Conservation (phyloP, 2,113 vertebrate genomes). For the Oreamnos americanus region DNA sequence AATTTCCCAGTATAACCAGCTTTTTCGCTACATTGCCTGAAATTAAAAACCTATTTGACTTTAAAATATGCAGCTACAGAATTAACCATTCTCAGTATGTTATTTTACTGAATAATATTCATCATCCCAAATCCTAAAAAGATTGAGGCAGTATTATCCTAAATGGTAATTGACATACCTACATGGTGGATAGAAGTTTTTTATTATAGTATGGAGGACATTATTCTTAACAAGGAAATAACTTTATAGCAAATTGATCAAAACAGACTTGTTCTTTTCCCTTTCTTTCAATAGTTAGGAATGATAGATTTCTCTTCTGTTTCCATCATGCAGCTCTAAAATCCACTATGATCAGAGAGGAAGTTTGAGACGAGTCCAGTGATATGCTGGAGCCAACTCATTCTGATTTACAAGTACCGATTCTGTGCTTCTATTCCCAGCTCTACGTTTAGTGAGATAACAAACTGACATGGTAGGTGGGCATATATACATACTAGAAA, state of each 20-base stretch:
- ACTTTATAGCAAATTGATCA: not conserved
- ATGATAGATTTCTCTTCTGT: not conserved
- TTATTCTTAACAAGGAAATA: not conserved
- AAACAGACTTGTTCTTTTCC: not conserved
- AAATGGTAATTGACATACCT: not conserved
- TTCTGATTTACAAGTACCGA: not conserved
- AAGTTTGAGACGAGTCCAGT: not conserved
- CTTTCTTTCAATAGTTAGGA: not conserved
- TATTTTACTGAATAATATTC: not conserved
- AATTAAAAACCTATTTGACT: not conserved
- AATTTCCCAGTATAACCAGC: not conserved
- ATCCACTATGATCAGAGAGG: not conserved
- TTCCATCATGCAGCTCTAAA: not conserved
- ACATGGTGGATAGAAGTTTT: not conserved
- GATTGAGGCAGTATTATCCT: not conserved
- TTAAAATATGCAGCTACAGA: not conserved
- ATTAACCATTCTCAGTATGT: not conserved
- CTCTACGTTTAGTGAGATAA: not conserved
- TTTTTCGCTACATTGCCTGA: not conserved
- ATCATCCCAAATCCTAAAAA: not conserved
- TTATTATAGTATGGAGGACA: not conserved
- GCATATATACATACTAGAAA: not conserved
- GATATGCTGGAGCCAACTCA: not conserved
- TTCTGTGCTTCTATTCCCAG: not conserved
- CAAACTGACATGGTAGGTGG: not conserved